These are phyloP conservation scores for Centroberyx gerrardi DNA, from an alignment of 2,797 vertebrate genomes.

Conservation along the genomic window DNA sequence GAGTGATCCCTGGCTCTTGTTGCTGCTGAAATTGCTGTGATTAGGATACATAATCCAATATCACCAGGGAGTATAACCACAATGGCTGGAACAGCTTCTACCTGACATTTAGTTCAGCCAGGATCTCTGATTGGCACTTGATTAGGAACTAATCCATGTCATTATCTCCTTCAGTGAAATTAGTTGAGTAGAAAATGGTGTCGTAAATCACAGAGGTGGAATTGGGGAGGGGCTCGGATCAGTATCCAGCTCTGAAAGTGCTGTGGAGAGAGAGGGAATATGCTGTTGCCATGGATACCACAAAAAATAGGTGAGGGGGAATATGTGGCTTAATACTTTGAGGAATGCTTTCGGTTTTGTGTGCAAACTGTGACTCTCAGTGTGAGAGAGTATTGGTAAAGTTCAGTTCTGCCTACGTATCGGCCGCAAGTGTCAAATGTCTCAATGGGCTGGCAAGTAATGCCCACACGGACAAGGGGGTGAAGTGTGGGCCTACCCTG, in stretches of 20 bases:
- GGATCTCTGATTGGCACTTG: slow-evolving; percentile 96
- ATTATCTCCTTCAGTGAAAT: slow-evolving; percentile 96
- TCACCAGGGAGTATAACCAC: slow-evolving; percentile 70
- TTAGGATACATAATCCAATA: slow-evolving; percentile 87
- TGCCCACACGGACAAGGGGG: slow-evolving; percentile 13
- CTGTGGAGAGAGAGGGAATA: slow-evolving; percentile 53
- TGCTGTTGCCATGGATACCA: slow-evolving; percentile 81
- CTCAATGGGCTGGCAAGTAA: slow-evolving; percentile 17
- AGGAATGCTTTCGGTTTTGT: slow-evolving; percentile 48
- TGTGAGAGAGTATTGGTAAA: slow-evolving; percentile 38
- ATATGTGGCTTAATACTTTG: slow-evolving; percentile 58
- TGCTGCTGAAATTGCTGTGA: slow-evolving; percentile 77
- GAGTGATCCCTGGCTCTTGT: slow-evolving; percentile 58
- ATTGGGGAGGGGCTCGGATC: slow-evolving; percentile 67
- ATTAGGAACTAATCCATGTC: slow-evolving; percentile 95
- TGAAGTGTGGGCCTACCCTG: slow-evolving; percentile 25
- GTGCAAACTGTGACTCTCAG: slow-evolving; percentile 31
- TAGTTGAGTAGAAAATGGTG: slow-evolving; percentile 94
- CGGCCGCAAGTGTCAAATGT: slow-evolving; percentile 9
- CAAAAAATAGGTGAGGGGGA: slow-evolving; percentile 57
- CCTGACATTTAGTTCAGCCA: slow-evolving; percentile 91
- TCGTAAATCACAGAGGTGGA: slow-evolving; percentile 89
- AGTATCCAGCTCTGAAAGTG: slow-evolving; percentile 58
- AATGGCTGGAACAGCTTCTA: slow-evolving; percentile 82
- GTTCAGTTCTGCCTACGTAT: background rate